Conservation (phyloP, 2,797 vertebrate species). For the Muscicapa comitata region DNA sequence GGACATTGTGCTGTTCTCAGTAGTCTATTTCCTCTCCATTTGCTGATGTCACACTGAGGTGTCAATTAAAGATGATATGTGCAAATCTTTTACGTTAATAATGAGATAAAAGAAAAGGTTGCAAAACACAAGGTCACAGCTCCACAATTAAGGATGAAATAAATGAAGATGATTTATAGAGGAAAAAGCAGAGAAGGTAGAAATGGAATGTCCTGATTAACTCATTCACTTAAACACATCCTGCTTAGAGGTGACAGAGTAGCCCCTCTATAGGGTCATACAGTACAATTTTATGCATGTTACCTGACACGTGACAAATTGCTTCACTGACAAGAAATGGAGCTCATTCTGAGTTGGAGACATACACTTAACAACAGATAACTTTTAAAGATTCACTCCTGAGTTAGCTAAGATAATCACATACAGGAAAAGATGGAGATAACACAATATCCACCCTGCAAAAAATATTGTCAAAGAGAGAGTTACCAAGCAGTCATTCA, state of each 20-base stretch:
- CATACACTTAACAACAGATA: not conserved
- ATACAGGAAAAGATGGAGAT: not conserved
- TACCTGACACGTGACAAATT: not conserved
- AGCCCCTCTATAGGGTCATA: not conserved
- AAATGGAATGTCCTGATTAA: not conserved
- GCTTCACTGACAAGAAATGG: not conserved
- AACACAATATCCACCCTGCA: fast-evolving
- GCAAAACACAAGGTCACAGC: slow-evolving; percentile 59
- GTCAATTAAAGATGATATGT: slow-evolving; percentile 78
- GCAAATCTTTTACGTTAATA: slow-evolving; percentile 70
- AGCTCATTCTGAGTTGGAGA: not conserved
- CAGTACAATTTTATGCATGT: not conserved
- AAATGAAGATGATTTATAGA: slow-evolving; percentile 59
- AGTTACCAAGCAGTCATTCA: not conserved
- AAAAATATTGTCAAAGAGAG: not conserved
- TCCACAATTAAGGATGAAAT: slow-evolving; percentile 64
- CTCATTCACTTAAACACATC: not conserved
- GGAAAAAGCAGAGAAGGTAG: not conserved
- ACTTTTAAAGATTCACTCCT: not conserved
- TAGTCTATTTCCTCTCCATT: slow-evolving; percentile 48
- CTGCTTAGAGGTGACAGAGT: not conserved
- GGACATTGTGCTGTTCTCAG: slow-evolving; percentile 9
- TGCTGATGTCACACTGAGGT: slow-evolving; percentile 69
- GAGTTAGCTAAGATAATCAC: not conserved
- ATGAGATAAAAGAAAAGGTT: slow-evolving; percentile 71